These are phyloP conservation scores for Trimorus sp. DNA, from an alignment of 2,888 invertebrate genomes.

Conservation along the genomic window DNA sequence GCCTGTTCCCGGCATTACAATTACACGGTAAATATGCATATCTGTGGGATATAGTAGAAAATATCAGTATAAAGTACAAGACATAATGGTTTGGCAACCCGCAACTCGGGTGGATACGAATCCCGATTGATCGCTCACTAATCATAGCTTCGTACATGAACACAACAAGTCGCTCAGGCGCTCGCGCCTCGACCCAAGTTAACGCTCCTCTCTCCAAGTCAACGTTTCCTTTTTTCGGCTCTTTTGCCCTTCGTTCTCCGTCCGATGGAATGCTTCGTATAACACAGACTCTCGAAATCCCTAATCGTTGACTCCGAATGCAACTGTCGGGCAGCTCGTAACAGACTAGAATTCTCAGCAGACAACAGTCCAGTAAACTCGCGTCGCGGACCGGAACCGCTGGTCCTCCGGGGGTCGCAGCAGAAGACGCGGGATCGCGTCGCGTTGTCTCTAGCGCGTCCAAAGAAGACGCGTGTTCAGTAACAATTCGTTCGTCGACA, in stretches of 20 bases:
- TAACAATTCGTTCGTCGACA: too few relatives aligned
- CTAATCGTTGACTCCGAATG: slow-evolving; percentile 51
- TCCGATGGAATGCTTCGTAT: slow-evolving; percentile 71
- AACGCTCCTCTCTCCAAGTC: slow-evolving; percentile 44
- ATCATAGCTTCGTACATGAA: slow-evolving; percentile 66
- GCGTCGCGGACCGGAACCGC: too few relatives aligned
- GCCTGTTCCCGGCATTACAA: slow-evolving; percentile 67
- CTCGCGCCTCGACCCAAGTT: slow-evolving; percentile 45
- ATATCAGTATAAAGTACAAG: slow-evolving; percentile 60
- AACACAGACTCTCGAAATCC: slow-evolving; percentile 61
- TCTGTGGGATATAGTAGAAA: slow-evolving; percentile 54
- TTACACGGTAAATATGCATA: slow-evolving; percentile 58
- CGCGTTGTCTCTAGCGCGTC: too few relatives aligned
- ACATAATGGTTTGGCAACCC: slow-evolving; percentile 68
- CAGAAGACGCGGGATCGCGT: too few relatives aligned
- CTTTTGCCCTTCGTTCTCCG: too few relatives aligned
- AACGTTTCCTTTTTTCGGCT: slow-evolving; percentile 24
- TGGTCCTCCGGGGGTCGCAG: too few relatives aligned
- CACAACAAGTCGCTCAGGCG: slow-evolving; percentile 64
- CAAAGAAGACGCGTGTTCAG: too few relatives aligned
- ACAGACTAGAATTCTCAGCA: slow-evolving; percentile 52
- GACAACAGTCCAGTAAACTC: slow-evolving; percentile 32
- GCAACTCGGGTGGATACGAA: slow-evolving; percentile 72
- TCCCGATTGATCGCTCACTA: slow-evolving; percentile 69
- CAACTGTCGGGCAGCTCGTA: slow-evolving; percentile 36